phyloP scores from a whole-genome alignment of 2,113 vertebrate genomes.

The Notarius lentiginosus region DNA sequence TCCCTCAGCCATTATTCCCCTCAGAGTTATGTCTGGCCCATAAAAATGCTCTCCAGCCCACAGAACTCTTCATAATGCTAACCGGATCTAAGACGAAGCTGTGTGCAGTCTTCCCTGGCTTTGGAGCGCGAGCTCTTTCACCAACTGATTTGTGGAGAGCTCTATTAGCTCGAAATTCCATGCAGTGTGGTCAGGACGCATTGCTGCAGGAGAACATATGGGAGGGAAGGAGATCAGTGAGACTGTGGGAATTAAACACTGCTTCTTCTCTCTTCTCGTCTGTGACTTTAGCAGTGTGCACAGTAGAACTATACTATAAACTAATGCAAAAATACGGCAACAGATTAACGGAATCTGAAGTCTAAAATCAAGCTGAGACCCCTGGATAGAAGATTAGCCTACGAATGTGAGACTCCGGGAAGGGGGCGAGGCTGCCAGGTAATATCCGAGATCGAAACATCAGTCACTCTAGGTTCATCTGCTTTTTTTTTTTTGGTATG shows the following conservation, averaged over 20 bases:
- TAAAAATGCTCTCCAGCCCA: background rate
- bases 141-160: slow-evolving; percentile 1
- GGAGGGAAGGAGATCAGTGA: background rate
- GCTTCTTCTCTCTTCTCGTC: background rate
- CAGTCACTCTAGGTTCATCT: background rate
- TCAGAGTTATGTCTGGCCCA: slow-evolving; percentile 3
- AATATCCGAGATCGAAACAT: background rate
- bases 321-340: background rate
- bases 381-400: background rate
- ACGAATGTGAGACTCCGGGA: background rate
- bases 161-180: slow-evolving; percentile 1
- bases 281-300: background rate
- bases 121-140: background rate
- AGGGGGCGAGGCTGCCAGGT: background rate
- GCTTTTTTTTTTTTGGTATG: too few species aligned
- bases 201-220: background rate
- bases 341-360: too few species aligned
- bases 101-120: slow-evolving; percentile 1
- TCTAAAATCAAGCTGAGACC: background rate
- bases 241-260: background rate
- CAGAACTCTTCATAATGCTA: background rate
- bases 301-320: background rate
- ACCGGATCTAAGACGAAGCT: background rate
- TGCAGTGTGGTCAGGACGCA: background rate
- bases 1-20: background rate